Conservation (phyloP, 2,113 vertebrate genomes). For the Columbina picui region DNA sequence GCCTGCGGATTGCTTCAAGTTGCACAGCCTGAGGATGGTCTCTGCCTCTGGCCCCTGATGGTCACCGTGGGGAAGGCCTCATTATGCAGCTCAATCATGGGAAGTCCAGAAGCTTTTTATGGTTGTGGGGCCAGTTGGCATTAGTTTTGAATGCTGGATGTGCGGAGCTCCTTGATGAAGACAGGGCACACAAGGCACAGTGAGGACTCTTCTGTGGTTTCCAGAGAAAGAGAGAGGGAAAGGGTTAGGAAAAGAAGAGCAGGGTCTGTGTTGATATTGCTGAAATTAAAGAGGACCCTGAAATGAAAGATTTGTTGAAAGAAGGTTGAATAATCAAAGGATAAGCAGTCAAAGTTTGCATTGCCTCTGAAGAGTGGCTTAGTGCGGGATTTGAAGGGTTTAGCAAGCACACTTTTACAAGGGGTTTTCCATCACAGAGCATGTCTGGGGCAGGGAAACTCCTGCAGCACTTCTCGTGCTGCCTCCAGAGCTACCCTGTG, state of each 20-base stretch:
- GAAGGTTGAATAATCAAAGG: neutral
- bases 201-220: neutral
- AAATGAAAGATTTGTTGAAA: neutral
- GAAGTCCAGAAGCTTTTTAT: neutral
- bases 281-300: neutral
- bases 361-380: neutral
- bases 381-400: neutral
- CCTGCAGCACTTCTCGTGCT: neutral
- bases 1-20: accelerated
- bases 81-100: accelerated
- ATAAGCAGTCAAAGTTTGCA: neutral
- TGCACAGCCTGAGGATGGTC: accelerated
- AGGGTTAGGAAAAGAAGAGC: neutral
- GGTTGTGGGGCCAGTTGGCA: accelerated
- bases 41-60: neutral
- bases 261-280: neutral
- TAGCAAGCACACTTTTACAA: neutral
- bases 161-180: accelerated
- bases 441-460: accelerated
- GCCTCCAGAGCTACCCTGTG: accelerated
- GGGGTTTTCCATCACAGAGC: accelerated
- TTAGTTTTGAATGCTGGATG: neutral
- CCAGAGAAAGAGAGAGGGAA: neutral
- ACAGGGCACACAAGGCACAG: neutral
- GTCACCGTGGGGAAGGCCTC: accelerated